Percentiles rank a stretch among this genome's conserved stretches.
Conservation (phyloP, 2,113 vertebrate genomes). For the Physeter macrocephalus region DNA sequence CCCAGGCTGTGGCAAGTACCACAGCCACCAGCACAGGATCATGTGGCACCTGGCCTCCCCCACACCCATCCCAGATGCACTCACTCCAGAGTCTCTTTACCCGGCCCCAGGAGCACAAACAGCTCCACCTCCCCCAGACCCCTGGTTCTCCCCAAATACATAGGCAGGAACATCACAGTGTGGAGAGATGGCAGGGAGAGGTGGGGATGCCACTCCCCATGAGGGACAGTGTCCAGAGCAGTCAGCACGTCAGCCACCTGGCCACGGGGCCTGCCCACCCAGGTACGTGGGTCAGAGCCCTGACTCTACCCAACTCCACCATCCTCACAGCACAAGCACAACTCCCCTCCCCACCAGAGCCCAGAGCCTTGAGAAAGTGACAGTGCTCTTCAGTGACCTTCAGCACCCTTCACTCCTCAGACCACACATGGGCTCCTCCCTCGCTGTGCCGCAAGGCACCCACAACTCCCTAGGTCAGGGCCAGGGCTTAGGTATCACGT, state of each 20-base stretch:
- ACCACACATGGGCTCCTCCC: not conserved
- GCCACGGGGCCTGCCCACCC: not conserved
- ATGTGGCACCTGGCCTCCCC: not conserved
- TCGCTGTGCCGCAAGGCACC: not conserved
- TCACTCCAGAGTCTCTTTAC: not conserved
- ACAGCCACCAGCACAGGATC: not conserved
- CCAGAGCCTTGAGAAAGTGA: not conserved
- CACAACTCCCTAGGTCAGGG: not conserved
- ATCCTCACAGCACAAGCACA: not conserved
- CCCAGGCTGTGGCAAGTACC: not conserved
- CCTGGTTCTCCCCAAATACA: not conserved
- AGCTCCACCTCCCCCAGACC: not conserved
- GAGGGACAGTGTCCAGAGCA: no score
- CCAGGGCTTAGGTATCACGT: not conserved
- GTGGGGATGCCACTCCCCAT: not conserved
- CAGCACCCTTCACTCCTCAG: not conserved
- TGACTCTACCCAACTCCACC: accelerated
- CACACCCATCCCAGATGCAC: not conserved
- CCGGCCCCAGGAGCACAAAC: not conserved
- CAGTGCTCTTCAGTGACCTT: not conserved
- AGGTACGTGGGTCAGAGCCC: accelerated
- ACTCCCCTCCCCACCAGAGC: not conserved
- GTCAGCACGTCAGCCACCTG: not conserved
- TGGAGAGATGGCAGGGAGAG: not conserved
- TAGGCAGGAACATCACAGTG: not conserved